A percentile compares a stretch with the other conserved stretches of the same genome.
Evolutionary conservation across 1,140 invertebrate species (phyloP).

Genomic region (Euglossa dilemma): DNA sequence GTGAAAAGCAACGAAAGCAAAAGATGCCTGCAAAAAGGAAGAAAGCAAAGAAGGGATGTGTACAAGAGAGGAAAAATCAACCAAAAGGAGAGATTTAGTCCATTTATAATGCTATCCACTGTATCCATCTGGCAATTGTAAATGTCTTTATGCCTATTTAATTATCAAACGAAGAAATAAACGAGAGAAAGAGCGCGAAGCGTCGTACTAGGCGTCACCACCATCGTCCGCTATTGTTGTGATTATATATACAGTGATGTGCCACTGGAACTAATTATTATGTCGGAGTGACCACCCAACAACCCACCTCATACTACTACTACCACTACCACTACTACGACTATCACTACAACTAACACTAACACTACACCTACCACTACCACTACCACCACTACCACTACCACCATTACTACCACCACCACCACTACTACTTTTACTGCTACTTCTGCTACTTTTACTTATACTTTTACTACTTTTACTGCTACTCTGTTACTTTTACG

Average conservation of each 20-base stretch:
- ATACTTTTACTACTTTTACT: too few relatives aligned
- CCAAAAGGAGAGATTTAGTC: slow-evolving; percentile 18
- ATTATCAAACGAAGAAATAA: neutral
- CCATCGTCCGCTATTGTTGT: slow-evolving; percentile 81
- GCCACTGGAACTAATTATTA: slow-evolving; percentile 83
- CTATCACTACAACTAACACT: too few relatives aligned
- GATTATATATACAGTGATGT: slow-evolving; percentile 82
- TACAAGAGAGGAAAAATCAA: neutral
- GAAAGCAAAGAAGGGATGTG: slow-evolving; percentile 3
- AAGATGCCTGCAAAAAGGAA: neutral
- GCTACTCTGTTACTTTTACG: too few relatives aligned
- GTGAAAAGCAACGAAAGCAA: neutral
- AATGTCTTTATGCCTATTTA: slow-evolving; percentile 53
- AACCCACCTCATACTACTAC: slow-evolving; percentile 82
- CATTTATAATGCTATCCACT: slow-evolving; percentile 56
- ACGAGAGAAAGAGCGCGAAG: slow-evolving; percentile 36
- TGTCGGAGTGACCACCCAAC: slow-evolving; percentile 80
- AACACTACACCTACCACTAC: too few relatives aligned
- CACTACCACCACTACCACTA: too few relatives aligned
- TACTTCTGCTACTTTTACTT: too few relatives aligned
- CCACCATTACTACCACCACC: too few relatives aligned
- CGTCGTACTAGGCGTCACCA: slow-evolving; percentile 74
- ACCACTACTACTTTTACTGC: too few relatives aligned
- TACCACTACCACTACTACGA: slow-evolving; percentile 49
- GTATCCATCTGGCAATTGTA: slow-evolving; percentile 62